Evolutionary conservation across 2,888 invertebrate genomes (phyloP), one percentile per base, ranked within the genome.

Genomic region (Parascotia fuliginaria): DNA sequence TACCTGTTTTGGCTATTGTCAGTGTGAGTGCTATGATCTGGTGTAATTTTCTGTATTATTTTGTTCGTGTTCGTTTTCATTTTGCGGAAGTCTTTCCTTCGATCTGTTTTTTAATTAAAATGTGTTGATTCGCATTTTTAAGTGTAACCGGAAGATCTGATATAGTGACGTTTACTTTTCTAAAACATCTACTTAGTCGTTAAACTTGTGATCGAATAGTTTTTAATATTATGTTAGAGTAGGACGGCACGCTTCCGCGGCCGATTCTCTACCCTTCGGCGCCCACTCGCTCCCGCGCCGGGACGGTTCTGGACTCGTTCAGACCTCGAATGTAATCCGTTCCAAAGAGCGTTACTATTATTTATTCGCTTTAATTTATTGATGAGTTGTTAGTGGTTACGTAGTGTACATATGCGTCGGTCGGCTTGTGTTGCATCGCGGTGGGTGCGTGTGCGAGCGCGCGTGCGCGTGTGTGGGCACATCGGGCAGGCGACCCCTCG

Each of bases 321-420:
- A 55, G 54, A 83, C 84, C 81, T 84, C 82, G 83, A 79, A 79
- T 77, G 79, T 74, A 80, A 83, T 79, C 84, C 80, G 86, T 85
- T 87, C 90, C 89, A 89, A 89, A 89, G 89, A 87, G 85, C 85
- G 82, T 60, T 56, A 51, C 19, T 53, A 43, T 79, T 80, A 87
- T 87, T 89, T 88, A 86, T 87, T 87, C 76, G 84, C 83, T 80
- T 85, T 84, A 79, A 82, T 81, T 87, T 85, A 83, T 83, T 74
- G 44, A 60, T 80, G 76, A 45, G 68, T 69, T 55, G 52, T 74
- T 74, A 68, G 75, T 73, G 63, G 66, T 52, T 59, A n/a, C n/a
- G n/a, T n/a, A 52, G 64, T 74, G 73, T 76, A 71, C 62, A 65
- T 79, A 65, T 68, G 53, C 66, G 61, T 73, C 57, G 55, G 66